Conservation (phyloP, 2,888 invertebrate species). For the Oligia fasciuncula region DNA sequence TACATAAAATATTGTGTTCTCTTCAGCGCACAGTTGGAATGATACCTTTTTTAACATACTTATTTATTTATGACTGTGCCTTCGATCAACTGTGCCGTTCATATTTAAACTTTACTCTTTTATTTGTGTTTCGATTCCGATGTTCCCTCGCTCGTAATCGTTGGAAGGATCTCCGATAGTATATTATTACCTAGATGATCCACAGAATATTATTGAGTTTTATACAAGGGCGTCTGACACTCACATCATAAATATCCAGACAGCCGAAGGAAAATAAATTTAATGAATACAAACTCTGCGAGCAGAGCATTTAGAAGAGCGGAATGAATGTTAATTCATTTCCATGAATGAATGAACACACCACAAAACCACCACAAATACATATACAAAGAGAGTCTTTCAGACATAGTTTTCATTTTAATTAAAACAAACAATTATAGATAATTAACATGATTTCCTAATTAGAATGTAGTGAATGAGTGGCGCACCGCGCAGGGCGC, state of each 20-base stretch:
- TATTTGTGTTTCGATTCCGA: constrained; percentile 60
- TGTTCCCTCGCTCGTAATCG: constrained; percentile 55
- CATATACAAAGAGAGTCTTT: background rate
- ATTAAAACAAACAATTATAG: constrained; percentile 42
- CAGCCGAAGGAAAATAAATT: constrained; percentile 21
- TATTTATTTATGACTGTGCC: constrained; percentile 33
- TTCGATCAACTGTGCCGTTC: constrained; percentile 53
- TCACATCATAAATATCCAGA: constrained; percentile 55
- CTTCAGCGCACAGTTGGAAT: constrained; percentile 12
- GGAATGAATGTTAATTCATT: constrained; percentile 27
- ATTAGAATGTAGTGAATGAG: constrained; percentile 49
- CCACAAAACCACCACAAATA: background rate
- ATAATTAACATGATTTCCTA: constrained; percentile 20
- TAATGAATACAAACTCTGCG: constrained; percentile 19
- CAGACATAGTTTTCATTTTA: constrained; percentile 1
- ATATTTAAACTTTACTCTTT: constrained; percentile 61
- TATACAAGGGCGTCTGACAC: constrained; percentile 50
- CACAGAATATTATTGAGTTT: constrained; percentile 37
- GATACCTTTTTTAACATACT: background rate
- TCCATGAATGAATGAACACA: constrained; percentile 27
- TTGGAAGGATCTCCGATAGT: constrained; percentile 35
- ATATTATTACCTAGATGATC: constrained; percentile 47
- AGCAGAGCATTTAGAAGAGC: background rate
- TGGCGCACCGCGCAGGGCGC: constrained; percentile 3
- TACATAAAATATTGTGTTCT: constrained; percentile 20